Percentiles rank a stretch among this genome's conserved stretches.
Conservation (phyloP, 1,140 invertebrate species). For the Protaetia brevitarsis region DNA sequence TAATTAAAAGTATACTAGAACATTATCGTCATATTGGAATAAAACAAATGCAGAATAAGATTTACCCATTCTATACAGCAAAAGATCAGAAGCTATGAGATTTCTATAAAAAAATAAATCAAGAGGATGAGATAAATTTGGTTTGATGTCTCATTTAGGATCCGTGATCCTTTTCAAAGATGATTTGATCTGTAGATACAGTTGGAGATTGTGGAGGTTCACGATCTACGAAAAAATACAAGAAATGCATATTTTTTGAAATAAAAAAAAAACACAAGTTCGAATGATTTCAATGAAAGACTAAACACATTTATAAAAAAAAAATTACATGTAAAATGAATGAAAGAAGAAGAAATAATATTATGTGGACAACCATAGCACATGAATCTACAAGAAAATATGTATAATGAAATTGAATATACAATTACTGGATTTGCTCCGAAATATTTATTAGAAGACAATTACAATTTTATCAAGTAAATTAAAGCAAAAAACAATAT, state of each 20-base stretch:
- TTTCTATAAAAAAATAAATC: slow-evolving; percentile 34
- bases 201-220: slow-evolving; percentile 32
- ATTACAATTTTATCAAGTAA: too few species aligned
- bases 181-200: slow-evolving; percentile 3
- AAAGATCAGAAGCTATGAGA: slow-evolving; percentile 35
- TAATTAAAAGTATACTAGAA: slow-evolving; percentile 35
- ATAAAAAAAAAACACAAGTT: slow-evolving; percentile 30
- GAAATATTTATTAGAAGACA: slow-evolving; percentile 42
- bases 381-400: slow-evolving; percentile 44
- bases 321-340: slow-evolving; percentile 47
- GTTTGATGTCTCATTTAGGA: slow-evolving; percentile 27
- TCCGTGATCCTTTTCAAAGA: slow-evolving; percentile 9
- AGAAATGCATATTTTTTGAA: slow-evolving; percentile 30
- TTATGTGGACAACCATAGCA: slow-evolving; percentile 45
- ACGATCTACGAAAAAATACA: slow-evolving; percentile 31
- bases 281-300: slow-evolving; percentile 34
- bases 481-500: too few species aligned
- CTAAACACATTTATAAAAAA: slow-evolving; percentile 41
- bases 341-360: slow-evolving; percentile 25
- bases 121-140: slow-evolving; percentile 35
- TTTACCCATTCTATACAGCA: slow-evolving; percentile 31
- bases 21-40: too few species aligned
- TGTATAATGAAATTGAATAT: too few species aligned
- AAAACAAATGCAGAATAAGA: slow-evolving; percentile 33
- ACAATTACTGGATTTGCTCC: slow-evolving; percentile 43